Conservation (phyloP, 35 echinoderm and acorn worm species). For the Anneissia japonica region DNA sequence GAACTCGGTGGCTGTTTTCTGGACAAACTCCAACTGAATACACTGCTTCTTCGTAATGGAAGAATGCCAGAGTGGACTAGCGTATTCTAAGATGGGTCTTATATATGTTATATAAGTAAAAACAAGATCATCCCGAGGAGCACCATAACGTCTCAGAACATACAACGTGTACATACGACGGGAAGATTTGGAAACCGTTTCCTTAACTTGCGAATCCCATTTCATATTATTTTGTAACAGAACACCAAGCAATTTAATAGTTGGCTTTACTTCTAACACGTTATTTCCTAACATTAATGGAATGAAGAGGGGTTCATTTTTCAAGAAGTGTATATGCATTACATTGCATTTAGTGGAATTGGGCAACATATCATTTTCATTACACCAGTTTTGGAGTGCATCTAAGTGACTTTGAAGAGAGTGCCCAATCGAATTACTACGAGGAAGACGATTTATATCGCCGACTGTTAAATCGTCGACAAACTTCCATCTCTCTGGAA, state of each 20-base stretch:
- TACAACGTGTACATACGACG: background rate
- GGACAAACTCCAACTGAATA: background rate
- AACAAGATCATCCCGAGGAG: background rate
- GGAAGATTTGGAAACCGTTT: background rate
- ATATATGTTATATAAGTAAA: background rate
- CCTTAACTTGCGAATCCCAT: background rate
- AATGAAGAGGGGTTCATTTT: background rate
- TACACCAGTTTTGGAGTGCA: background rate
- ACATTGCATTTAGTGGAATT: conserved; percentile 12
- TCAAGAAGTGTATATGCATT: background rate
- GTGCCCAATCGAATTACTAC: background rate
- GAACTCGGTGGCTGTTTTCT: background rate
- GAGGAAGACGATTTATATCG: background rate
- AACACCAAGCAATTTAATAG: conserved; percentile 11
- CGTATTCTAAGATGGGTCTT: background rate
- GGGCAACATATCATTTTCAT: conserved; percentile 4
- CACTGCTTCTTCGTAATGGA: background rate
- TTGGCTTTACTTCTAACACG: background rate
- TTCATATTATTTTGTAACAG: background rate
- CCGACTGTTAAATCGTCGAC: background rate
- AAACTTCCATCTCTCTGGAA: conserved; percentile 14
- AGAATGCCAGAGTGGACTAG: background rate
- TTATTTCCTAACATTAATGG: background rate
- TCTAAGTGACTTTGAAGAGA: conserved; percentile 11
- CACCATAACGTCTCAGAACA: background rate